Conservation (phyloP, 1,140 invertebrate species). For the Euwallacea similis region DNA sequence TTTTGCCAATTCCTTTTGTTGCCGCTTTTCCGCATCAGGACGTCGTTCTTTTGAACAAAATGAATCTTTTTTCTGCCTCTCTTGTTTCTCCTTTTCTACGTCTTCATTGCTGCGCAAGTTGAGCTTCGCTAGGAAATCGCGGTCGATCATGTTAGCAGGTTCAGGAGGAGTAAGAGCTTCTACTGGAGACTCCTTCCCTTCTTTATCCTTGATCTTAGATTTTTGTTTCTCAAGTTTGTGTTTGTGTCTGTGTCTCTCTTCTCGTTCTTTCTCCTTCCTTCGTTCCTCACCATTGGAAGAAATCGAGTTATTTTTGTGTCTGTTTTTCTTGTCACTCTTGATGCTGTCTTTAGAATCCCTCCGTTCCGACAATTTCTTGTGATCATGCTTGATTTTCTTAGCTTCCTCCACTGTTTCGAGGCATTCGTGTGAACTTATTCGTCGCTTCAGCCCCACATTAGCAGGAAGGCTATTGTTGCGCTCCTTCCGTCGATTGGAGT, state of each 20-base stretch:
- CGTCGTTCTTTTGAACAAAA: conserved; percentile 47
- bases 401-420: conserved; percentile 63
- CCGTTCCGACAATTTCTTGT: conserved; percentile 60
- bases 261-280: conserved; percentile 47
- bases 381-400: conserved; percentile 70
- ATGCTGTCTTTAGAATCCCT: conserved; percentile 73
- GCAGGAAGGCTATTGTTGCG: conserved; percentile 66
- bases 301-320: conserved; percentile 49
- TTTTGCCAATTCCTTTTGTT: conserved; percentile 43
- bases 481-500: conserved; percentile 58
- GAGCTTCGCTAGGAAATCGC: conserved; percentile 66
- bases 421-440: conserved; percentile 76
- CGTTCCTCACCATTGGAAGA: conserved; percentile 43
- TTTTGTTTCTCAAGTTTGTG: conserved; percentile 50
- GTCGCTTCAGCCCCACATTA: conserved; percentile 66
- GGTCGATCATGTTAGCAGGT: conserved; percentile 54
- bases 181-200: conserved; percentile 41
- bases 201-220: conserved; percentile 52
- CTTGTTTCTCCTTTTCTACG: conserved; percentile 59
- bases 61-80: conserved; percentile 59
- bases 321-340: conserved; percentile 47
- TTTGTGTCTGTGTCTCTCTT: conserved; percentile 50
- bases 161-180: conserved; percentile 2
- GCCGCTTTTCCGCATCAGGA: conserved; percentile 36
- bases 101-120: conserved; percentile 62